Conservation (phyloP, 2,797 vertebrate genomes). For the Harpagifer antarcticus region DNA sequence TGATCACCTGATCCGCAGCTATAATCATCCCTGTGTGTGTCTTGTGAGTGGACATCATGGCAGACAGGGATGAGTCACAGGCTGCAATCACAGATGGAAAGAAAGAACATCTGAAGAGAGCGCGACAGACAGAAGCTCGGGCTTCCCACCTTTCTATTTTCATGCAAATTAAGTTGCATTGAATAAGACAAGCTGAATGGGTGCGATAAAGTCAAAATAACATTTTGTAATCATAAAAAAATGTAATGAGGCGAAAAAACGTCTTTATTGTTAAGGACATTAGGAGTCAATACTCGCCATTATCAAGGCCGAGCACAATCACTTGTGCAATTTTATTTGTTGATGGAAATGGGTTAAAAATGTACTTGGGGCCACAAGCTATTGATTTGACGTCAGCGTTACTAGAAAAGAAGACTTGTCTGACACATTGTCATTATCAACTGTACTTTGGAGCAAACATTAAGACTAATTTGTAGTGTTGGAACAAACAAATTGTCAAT, state of each 20-base stretch:
- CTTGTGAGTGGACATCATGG: conserved; percentile 32
- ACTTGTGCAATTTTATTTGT: not conserved
- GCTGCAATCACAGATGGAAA: conserved; percentile 38
- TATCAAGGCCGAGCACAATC: conserved; percentile 12
- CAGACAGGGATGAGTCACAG: conserved; percentile 63
- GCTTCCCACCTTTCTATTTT: conserved; percentile 40
- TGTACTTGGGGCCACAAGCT: conserved; percentile 4
- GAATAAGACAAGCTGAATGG: conserved; percentile 7
- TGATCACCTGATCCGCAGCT: conserved; percentile 39
- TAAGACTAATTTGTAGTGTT: not conserved
- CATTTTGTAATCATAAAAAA: not conserved
- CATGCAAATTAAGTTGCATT: conserved; percentile 29
- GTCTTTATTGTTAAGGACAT: conserved; percentile 5
- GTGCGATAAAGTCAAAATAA: conserved; percentile 4
- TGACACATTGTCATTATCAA: conserved; percentile 11
- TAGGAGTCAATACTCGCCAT: not conserved
- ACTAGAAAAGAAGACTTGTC: not conserved
- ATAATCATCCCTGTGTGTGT: conserved; percentile 32
- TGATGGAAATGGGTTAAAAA: conserved; percentile 20
- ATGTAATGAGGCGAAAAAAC: conserved; percentile 18
- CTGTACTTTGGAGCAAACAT: not conserved
- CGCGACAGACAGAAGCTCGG: conserved; percentile 30
- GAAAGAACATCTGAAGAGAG: conserved; percentile 18
- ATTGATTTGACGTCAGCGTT: not conserved
- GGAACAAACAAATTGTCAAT: not conserved